Evolutionary conservation across 2,113 vertebrate genomes (phyloP).

Genomic region (Leptodactylus fuscus): DNA sequence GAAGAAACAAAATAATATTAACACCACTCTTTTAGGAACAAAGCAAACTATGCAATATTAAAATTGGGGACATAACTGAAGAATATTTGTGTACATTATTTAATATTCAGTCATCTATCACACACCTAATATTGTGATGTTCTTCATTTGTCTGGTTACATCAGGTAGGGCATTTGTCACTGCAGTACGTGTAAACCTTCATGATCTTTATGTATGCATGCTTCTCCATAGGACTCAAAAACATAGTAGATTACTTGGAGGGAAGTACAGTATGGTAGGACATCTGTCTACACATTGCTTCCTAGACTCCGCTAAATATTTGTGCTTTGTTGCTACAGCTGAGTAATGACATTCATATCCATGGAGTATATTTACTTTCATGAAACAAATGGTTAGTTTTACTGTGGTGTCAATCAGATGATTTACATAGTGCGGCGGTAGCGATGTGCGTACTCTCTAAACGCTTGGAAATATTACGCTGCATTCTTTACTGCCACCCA

Average conservation of each 20-base stretch:
- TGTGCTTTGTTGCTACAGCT: slow-evolving; percentile 54
- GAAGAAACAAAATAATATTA: no score
- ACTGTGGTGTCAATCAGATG: slow-evolving; percentile 31
- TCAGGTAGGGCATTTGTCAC: no score
- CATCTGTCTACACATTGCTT: slow-evolving; percentile 31
- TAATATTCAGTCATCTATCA: no score
- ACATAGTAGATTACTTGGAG: background rate
- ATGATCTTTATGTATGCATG: background rate
- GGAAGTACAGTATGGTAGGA: background rate
- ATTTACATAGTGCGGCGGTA: slow-evolving; percentile 44
- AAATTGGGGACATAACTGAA: background rate
- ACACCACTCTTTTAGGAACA: no score
- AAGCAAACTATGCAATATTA: background rate
- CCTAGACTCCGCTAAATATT: slow-evolving; percentile 44
- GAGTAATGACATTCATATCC: slow-evolving; percentile 29
- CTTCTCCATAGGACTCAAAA: background rate
- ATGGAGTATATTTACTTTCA: slow-evolving; percentile 37
- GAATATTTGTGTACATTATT: background rate
- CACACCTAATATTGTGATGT: no score
- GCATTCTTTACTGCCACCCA: slow-evolving; percentile 52
- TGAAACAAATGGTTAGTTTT: slow-evolving; percentile 45
- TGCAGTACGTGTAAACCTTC: no score
- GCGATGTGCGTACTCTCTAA: slow-evolving; percentile 25
- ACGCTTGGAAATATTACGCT: slow-evolving; percentile 28
- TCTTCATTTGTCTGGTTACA: no score